Evolutionary conservation across 1,140 invertebrate genomes (phyloP).

Genomic region (Cyrtorhinus lividipennis): DNA sequence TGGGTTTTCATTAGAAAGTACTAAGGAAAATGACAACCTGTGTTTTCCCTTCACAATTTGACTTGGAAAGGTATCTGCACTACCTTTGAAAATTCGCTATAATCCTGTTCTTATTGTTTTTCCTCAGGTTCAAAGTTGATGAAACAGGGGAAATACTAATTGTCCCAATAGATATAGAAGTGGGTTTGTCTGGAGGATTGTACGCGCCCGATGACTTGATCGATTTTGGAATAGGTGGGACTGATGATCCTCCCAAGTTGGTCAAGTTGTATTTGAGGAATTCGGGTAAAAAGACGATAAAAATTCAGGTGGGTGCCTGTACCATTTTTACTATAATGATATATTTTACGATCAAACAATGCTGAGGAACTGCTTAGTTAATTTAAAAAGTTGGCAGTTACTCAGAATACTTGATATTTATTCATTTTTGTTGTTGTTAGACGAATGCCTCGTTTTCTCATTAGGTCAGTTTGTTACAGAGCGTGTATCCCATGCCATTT

Average conservation of each 20-base stretch:
- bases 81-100: too few species aligned
- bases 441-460: too few species aligned
- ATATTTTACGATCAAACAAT: too few species aligned
- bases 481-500: constrained; percentile 40
- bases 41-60: too few species aligned
- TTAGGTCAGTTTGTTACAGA: constrained; percentile 35
- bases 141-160: constrained; percentile 51
- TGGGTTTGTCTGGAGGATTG: constrained; percentile 52
- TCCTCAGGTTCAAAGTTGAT: constrained; percentile 51
- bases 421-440: too few species aligned
- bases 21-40: background rate
- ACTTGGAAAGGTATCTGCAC: too few species aligned
- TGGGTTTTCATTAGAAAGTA: background rate
- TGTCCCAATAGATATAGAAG: constrained; percentile 77
- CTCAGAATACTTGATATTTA: too few species aligned
- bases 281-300: constrained; percentile 51
- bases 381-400: too few species aligned
- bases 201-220: constrained; percentile 61
- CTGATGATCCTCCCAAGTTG: constrained; percentile 46
- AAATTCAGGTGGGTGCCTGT: constrained; percentile 49
- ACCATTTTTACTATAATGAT: too few species aligned
- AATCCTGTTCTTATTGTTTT: too few species aligned
- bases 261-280: constrained; percentile 53
- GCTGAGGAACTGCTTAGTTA: too few species aligned
- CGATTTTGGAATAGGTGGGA: constrained; percentile 68